Percentiles rank a stretch among this genome's conserved stretches.
Conservation (phyloP, 1,140 invertebrate genomes). For the Micrasema longulum region DNA sequence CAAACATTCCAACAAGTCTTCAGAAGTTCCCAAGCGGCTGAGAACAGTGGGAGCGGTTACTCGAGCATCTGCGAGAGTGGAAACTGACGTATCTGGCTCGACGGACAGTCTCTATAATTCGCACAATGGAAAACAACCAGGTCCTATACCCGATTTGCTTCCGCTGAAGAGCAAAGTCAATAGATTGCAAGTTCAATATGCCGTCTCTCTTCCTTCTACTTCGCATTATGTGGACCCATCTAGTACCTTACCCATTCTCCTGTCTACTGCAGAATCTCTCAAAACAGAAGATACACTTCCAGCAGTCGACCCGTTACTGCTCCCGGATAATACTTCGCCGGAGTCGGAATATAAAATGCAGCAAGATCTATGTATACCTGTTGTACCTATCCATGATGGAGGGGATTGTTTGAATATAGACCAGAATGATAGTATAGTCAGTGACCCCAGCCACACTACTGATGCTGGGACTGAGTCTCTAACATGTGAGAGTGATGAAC, state of each 20-base stretch:
- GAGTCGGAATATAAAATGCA: conserved; percentile 57
- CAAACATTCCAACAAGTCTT: conserved; percentile 65
- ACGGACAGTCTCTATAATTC: conserved; percentile 11
- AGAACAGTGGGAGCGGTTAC: conserved; percentile 74
- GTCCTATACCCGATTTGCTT: conserved; percentile 63
- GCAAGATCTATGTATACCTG: conserved; percentile 62
- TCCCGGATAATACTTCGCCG: conserved; percentile 57
- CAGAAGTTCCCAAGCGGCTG: conserved; percentile 67
- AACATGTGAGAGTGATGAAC: no score
- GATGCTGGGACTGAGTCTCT: no score
- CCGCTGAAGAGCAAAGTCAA: conserved; percentile 59
- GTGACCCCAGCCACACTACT: no score
- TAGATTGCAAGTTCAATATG: conserved; percentile 17
- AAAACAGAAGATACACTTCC: conserved; percentile 26
- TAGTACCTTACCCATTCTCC: conserved; percentile 3
- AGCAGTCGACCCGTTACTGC: conserved; percentile 63
- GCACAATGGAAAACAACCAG: conserved; percentile 58
- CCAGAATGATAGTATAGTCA: no score
- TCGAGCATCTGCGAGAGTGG: conserved; percentile 68
- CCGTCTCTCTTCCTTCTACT: conserved; percentile 25
- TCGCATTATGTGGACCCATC: conserved; percentile 46
- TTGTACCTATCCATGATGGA: conserved; percentile 65
- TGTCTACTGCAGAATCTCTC: conserved; percentile 16
- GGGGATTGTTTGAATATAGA: no score
- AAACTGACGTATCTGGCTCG: conserved; percentile 40